Conservation (phyloP, 2,113 vertebrate species). For the Pomatostomus ruficeps region DNA sequence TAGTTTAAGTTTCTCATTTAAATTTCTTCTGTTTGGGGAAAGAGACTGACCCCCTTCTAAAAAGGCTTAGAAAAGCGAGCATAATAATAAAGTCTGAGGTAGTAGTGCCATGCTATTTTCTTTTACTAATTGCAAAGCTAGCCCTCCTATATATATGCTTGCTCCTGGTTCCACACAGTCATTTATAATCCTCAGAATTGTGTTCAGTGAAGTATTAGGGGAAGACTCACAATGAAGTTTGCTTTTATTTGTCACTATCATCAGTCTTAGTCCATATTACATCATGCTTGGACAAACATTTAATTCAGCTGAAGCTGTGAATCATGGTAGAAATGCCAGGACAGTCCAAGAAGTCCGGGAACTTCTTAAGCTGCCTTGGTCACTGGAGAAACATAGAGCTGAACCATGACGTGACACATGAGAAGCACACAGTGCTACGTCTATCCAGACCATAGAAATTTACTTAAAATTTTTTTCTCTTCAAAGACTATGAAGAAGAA, state of each 20-base stretch:
- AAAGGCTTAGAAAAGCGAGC: not conserved
- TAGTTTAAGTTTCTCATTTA: not conserved
- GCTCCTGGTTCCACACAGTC: not conserved
- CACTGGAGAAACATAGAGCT: not conserved
- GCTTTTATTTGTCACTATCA: not conserved
- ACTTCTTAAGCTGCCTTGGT: not conserved
- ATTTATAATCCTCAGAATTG: not conserved
- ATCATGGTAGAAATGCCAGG: not conserved
- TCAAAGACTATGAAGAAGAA: not conserved
- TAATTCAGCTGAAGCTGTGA: not conserved
- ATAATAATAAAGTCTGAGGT: not conserved
- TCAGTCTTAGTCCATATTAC: not conserved
- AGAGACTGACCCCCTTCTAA: not conserved
- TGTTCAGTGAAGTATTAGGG: not conserved
- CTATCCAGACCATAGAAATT: not conserved
- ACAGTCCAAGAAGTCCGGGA: not conserved
- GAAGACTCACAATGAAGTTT: not conserved
- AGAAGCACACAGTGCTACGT: not conserved
- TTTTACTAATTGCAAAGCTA: not conserved
- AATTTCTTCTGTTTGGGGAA: not conserved
- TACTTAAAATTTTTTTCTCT: not conserved
- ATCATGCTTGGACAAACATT: not conserved
- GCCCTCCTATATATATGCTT: not conserved
- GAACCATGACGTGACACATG: not conserved
- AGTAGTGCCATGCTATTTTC: not conserved